Base-by-base conservation (phyloP, 2,888 invertebrate species). In the Amphiduros pacificus region DNA sequence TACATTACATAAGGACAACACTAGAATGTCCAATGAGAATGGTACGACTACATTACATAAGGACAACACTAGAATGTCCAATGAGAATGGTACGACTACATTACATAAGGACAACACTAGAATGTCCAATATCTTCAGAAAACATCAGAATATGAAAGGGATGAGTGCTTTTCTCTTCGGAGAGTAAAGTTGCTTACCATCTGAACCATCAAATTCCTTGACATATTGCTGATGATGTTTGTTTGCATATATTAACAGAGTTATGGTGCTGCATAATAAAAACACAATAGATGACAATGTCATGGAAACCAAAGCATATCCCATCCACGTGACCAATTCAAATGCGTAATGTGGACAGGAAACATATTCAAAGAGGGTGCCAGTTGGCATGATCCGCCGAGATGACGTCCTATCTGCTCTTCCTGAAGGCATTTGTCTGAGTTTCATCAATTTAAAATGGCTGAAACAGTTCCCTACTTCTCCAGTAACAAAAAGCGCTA, bases 271-370 rank as follows among this genome's bases (percentile, higher is more conserved):
- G 14, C 41, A 22, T 1, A 55, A 9, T 20, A 56, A 32, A 31
- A 65, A 65, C 17, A 56, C n/a, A n/a, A 32, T 28, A 6, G 55
- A 41, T 4, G 65, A 29, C 24, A 65, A 51, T 2, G 65, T 65
- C 31, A 62, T 62, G 2, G 54, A 24, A 9, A 52, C 51, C 27
- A 65, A 20, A 14, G 49, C 29, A 32, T 53, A 65, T 2, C 65
- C 65, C 2, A 65, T 31, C 65, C 65, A 65, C 24, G 62, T 57
- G n/a, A 65, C 27, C 3, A 65, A 48, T 51, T 65, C 65, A 48
- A 65, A 65, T 28, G 63, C 24, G 53, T 65, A 65, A 28, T 65
- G 58, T 6, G 65, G 65, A 29, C 62, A 62, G 9, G 62, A 55
- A 1, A 65, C 54, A 20, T 27, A 41, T 44, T 55, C 9, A 44